These are phyloP conservation scores for Phalanger gymnotis DNA, from an alignment of 2,797 vertebrate genomes.

Conservation along the genomic window DNA sequence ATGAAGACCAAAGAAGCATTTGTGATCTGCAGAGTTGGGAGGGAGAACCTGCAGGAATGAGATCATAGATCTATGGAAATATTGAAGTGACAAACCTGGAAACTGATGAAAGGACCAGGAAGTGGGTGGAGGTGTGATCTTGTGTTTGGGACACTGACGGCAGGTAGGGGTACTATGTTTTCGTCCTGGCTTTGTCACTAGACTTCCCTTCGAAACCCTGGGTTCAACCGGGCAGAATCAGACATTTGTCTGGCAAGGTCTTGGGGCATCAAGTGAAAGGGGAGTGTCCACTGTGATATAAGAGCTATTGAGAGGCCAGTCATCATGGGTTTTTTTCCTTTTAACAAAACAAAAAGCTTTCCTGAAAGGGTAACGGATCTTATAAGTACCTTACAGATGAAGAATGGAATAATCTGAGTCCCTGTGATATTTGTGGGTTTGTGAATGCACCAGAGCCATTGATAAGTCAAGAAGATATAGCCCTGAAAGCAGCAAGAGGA, in stretches of 20 bases:
- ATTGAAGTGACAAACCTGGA: not conserved
- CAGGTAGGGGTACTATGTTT: not conserved
- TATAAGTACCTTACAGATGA: constrained; percentile 9
- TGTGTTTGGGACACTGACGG: not conserved
- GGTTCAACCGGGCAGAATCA: not conserved
- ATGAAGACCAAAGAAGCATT: not conserved
- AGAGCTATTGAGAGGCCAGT: not conserved
- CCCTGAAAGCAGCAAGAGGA: not conserved
- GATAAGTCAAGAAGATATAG: not conserved
- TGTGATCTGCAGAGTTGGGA: not conserved
- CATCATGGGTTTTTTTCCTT: not conserved
- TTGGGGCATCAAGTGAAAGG: not conserved
- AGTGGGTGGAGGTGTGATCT: constrained; percentile 53
- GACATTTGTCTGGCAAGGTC: not conserved
- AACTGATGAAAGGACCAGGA: not conserved
- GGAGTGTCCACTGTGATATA: not conserved
- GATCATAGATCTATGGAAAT: not conserved
- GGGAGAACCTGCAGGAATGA: not conserved
- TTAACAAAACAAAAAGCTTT: not conserved
- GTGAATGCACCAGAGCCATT: constrained; percentile 8
- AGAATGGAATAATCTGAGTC: constrained; percentile 33
- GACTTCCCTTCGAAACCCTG: not conserved
- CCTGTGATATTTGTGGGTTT: not conserved
- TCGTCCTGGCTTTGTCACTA: not conserved
- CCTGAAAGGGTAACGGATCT: not conserved